phyloP scores from a whole-genome alignment of 1,140 invertebrate species.

The Acromyrmex heyeri region DNA sequence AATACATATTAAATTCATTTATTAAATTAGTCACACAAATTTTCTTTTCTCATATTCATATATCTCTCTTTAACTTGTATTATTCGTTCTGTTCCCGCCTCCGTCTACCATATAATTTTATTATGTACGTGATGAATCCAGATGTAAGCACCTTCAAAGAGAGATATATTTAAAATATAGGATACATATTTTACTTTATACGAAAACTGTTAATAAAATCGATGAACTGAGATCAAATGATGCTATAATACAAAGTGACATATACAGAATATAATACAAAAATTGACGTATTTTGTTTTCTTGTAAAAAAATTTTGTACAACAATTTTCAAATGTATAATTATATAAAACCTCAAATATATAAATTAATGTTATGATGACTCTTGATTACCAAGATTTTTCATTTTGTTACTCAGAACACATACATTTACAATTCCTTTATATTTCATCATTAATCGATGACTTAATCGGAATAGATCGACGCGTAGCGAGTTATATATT shows the following conservation, averaged over 20 bases:
- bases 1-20: conserved; percentile 23
- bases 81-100: background rate
- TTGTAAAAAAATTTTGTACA: conserved; percentile 21
- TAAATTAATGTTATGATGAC: conserved; percentile 26
- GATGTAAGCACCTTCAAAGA: background rate
- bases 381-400: background rate
- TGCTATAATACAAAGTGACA: conserved; percentile 38
- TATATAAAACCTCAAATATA: conserved; percentile 12
- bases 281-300: conserved; percentile 28
- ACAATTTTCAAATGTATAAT: conserved; percentile 21
- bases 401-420: background rate
- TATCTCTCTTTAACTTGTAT: conserved; percentile 32
- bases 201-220: background rate
- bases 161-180: conserved; percentile 48
- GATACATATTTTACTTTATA: conserved; percentile 10
- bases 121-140: background rate
- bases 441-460: conserved; percentile 2
- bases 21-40: conserved; percentile 18
- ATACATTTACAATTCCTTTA: conserved; percentile 21
- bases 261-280: conserved; percentile 47
- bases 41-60: conserved; percentile 29
- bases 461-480: background rate
- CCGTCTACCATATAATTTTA: background rate
- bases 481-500: background rate
- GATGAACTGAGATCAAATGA: conserved; percentile 34